Evolutionary conservation across 2,797 vertebrate species (phyloP), one percentile per base, ranked within the genome.

Genomic region (Lates japonicus): DNA sequence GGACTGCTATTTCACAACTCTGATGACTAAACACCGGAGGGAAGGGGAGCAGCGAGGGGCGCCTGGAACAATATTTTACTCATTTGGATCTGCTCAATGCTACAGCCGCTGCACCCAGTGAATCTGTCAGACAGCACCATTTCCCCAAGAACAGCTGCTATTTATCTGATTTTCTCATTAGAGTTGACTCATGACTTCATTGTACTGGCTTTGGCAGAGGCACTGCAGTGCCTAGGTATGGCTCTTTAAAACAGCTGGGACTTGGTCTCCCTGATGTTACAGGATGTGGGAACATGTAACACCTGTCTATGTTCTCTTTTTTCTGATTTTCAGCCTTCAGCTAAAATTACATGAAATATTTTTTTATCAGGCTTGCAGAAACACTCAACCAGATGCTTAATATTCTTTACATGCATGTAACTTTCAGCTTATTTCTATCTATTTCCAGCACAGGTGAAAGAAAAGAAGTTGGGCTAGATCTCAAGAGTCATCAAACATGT

Each of bases 41-140:
- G 94, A 91, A 93, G 90, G 91, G 52, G 78, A 84, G 90, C 84
- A 74, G 86, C 1, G 54, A 87, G 84, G 66, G 80, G 90, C 74
- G 92, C 88, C 95, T 94, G 95, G 93, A 96, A 97, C 95, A 94
- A 94, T 97, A 96, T 97, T 98, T 98, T 96, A 96, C 95, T 96
- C 93, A 95, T 96, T 88, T 95, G 91, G 95, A 95, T 92, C 89
- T 92, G 92, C 86, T 90, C 93, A 88, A 89, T 76, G 93, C 91
- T 93, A 87, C 88, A 90, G 95, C 95, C 94, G 94, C 58, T 86
- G 95, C 94, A 93, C 93, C 93, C 94, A 93, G 94, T 95, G 95
- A 97, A 97, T 96, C 95, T 94, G 93, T 95, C 89, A 91, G 92
- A 92, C 90, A 85, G 88, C 83, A 64, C 90, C 74, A 87, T 93